Percentiles rank a stretch among this genome's conserved stretches.
These are phyloP conservation scores for Erpornis zantholeuca DNA, from an alignment of 2,113 vertebrate species.

Conservation along the genomic window DNA sequence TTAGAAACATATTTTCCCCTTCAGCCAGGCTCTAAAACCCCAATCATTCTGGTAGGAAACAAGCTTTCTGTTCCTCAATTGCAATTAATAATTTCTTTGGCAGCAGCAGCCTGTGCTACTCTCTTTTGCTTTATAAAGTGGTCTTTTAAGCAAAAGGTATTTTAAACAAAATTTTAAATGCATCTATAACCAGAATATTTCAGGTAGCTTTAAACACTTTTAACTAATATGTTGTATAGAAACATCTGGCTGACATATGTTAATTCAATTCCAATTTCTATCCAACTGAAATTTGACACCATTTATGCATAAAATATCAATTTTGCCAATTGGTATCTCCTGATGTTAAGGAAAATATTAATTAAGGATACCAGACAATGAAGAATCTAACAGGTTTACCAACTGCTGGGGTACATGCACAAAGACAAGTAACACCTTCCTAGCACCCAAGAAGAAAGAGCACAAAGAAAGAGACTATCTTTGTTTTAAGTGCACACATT, in stretches of 20 bases:
- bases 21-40: neutral
- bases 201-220: neutral
- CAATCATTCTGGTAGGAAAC: neutral
- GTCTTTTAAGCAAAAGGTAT: neutral
- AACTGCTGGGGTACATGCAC: neutral
- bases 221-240: neutral
- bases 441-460: neutral
- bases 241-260: neutral
- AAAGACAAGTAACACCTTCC: neutral
- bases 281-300: neutral
- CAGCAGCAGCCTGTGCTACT: neutral
- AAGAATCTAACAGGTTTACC: neutral
- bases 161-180: neutral
- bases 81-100: neutral
- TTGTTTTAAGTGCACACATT: neutral
- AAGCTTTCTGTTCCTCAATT: neutral
- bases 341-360: neutral
- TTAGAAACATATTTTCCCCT: conserved; percentile 31
- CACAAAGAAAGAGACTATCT: neutral
- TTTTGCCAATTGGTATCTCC: neutral
- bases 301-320: neutral
- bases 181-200: neutral
- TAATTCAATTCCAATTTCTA: neutral
- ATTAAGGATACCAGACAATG: neutral
- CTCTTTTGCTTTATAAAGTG: neutral